Conservation (phyloP, 2,113 vertebrate genomes). For the Kryptolebias marmoratus region DNA sequence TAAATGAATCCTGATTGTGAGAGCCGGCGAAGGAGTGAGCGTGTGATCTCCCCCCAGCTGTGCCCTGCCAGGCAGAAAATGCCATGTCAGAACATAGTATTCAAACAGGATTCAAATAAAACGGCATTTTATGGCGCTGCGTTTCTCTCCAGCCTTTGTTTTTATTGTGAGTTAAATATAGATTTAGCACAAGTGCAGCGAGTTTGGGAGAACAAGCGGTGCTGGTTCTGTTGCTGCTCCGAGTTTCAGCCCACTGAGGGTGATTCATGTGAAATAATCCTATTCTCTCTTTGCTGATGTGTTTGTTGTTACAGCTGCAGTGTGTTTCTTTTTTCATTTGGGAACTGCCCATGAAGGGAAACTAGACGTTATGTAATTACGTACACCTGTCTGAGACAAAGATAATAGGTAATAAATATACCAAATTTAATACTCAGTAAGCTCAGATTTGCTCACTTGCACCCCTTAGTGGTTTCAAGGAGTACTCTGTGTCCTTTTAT, state of each 20-base stretch:
- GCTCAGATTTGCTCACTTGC: background rate
- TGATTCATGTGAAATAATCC: slow-evolving; percentile 7
- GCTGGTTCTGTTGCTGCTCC: slow-evolving; percentile 18
- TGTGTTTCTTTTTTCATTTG: no score
- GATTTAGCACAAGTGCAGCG: slow-evolving; percentile 26
- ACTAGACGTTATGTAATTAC: no score
- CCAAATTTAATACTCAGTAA: background rate
- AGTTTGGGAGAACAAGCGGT: slow-evolving; percentile 39
- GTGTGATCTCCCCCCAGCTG: slow-evolving; percentile 62
- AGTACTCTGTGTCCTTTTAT: no score
- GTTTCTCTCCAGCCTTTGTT: background rate
- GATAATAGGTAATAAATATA: no score
- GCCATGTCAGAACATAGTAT: slow-evolving; percentile 59
- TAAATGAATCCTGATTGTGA: slow-evolving; percentile 53
- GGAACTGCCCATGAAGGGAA: no score
- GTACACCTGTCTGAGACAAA: no score
- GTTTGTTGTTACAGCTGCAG: no score
- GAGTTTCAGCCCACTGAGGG: slow-evolving; percentile 15
- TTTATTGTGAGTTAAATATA: slow-evolving; percentile 48
- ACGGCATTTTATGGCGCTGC: slow-evolving; percentile 23
- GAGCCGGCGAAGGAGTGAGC: slow-evolving; percentile 33
- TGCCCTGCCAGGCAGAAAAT: slow-evolving; percentile 62
- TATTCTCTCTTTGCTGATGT: background rate
- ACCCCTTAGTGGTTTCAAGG: slow-evolving; percentile 3
- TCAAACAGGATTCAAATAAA: slow-evolving; percentile 46